Percentiles rank a stretch among this genome's conserved stretches.
Evolutionary conservation across 2,888 invertebrate species (phyloP).

Genomic region (Amphiduros pacificus): DNA sequence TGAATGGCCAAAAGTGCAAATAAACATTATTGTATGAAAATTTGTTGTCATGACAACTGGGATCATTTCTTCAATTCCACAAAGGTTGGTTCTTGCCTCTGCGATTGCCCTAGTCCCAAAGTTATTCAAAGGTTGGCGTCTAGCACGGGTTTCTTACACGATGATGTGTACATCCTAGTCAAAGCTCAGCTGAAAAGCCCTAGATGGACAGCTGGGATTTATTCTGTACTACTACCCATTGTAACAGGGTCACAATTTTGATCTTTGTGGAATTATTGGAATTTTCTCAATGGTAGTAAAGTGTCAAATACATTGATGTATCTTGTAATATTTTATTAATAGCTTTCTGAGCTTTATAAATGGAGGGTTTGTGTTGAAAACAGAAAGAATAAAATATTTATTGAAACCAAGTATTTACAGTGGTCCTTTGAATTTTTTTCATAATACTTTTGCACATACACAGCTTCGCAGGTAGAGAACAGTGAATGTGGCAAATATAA

Average conservation of each 20-base stretch:
- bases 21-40: constrained; percentile 22
- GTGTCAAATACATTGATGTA: constrained; percentile 27
- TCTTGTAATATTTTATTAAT: constrained; percentile 26
- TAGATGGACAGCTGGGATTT: no score
- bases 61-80: constrained; percentile 26
- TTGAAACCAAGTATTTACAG: constrained; percentile 20
- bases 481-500: no score
- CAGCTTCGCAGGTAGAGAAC: no score
- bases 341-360: constrained; percentile 27
- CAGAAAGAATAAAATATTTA: constrained; percentile 27
- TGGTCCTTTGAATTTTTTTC: constrained; percentile 8
- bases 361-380: constrained; percentile 27
- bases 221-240: background rate
- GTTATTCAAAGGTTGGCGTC: background rate
- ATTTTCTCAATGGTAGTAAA: constrained; percentile 25
- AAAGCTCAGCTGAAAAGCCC: no score
- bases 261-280: constrained; percentile 26
- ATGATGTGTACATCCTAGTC: constrained; percentile 12
- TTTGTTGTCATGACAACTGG: constrained; percentile 23
- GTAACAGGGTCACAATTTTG: constrained; percentile 17
- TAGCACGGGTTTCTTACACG: constrained; percentile 3
- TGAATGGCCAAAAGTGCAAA: constrained; percentile 22
- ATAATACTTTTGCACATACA: constrained; percentile 13
- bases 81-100: constrained; percentile 10
- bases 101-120: constrained; percentile 1